phyloP scores from a whole-genome alignment of 2,888 invertebrate species.

The Aleiodes testaceus region DNA sequence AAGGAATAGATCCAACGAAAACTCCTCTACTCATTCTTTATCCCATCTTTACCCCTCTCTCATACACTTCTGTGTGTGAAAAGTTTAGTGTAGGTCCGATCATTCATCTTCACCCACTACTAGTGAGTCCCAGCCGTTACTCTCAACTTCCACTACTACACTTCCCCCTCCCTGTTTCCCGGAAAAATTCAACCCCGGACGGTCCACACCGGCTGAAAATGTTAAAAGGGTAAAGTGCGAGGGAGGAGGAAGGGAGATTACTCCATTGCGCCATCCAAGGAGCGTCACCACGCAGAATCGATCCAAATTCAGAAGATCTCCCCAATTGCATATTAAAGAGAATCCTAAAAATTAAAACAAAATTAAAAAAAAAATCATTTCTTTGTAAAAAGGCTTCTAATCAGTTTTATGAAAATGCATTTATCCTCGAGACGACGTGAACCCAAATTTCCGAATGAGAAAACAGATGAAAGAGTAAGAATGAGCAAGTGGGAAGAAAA shows the following conservation, averaged over 20 bases:
- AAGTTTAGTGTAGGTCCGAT: constrained; percentile 39
- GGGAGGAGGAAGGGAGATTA: constrained; percentile 47
- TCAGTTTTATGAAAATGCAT: neutral
- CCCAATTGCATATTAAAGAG: neutral
- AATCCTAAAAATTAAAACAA: neutral
- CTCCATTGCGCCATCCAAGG: constrained; percentile 47
- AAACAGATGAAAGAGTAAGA: neutral
- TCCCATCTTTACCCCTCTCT: neutral
- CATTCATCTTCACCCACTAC: constrained; percentile 48
- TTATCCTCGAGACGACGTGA: neutral
- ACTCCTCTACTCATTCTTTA: too few species aligned
- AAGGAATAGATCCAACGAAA: too few species aligned
- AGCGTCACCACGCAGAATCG: constrained; percentile 21
- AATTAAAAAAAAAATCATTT: neutral
- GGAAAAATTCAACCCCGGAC: neutral
- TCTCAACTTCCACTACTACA: constrained; percentile 8
- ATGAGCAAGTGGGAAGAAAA: neutral
- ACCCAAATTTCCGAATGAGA: neutral
- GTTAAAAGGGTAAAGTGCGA: neutral
- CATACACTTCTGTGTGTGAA: neutral
- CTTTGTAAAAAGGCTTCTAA: neutral
- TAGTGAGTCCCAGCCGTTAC: constrained; percentile 29
- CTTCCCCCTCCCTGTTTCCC: neutral
- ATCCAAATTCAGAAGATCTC: neutral
- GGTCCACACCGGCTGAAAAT: constrained; percentile 8